These are phyloP conservation scores for Haemorhous mexicanus DNA, from an alignment of 2,113 vertebrate species.

Conservation along the genomic window DNA sequence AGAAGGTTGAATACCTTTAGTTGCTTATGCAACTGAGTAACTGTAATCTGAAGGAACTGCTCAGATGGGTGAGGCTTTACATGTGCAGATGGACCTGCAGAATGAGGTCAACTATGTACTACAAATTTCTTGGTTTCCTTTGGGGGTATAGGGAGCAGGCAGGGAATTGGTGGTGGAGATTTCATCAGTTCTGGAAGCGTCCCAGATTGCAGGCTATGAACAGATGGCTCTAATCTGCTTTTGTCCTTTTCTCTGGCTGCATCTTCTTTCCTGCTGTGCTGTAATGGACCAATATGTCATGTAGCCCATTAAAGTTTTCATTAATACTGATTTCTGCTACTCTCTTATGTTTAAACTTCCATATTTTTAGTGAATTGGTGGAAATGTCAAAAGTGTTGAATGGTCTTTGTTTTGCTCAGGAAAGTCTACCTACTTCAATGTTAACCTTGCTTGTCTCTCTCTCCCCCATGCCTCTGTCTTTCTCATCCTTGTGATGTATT, in stretches of 20 bases:
- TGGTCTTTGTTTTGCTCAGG: not conserved
- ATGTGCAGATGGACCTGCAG: not conserved
- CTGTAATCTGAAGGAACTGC: not conserved
- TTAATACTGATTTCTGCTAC: not conserved
- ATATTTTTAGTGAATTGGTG: not conserved
- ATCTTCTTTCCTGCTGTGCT: slow-evolving; percentile 35
- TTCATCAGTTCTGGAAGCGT: not conserved
- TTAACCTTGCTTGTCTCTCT: not conserved
- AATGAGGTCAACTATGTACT: not conserved
- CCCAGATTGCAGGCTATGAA: slow-evolving; percentile 25
- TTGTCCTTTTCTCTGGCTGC: slow-evolving; percentile 46
- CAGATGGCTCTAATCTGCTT: slow-evolving; percentile 61
- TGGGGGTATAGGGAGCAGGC: not conserved
- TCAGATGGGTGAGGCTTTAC: not conserved
- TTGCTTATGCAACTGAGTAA: not conserved
- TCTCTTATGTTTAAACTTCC: not conserved
- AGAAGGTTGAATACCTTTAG: not conserved
- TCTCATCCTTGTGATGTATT: not conserved
- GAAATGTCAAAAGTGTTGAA: not conserved
- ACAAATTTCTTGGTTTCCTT: not conserved
- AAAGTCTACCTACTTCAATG: not conserved
- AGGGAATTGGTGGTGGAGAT: not conserved
- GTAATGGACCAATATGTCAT: slow-evolving; percentile 5
- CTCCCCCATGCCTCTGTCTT: not conserved
- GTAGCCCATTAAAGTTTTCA: not conserved